phyloP scores from a whole-genome alignment of 1,140 invertebrate genomes.

The Drosophila malerkotliana region DNA sequence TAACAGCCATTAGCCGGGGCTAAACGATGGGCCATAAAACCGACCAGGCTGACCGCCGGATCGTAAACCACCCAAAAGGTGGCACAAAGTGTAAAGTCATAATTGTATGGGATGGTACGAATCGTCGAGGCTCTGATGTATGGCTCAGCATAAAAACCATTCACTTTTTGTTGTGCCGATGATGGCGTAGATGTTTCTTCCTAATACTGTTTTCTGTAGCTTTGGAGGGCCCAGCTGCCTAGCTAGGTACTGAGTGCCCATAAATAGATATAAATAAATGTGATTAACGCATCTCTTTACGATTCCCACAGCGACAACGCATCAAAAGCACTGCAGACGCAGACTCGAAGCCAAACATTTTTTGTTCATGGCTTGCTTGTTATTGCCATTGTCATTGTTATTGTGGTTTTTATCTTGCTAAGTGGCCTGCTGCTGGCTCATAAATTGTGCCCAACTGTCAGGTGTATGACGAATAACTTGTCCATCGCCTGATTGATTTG shows the following conservation, averaged over 20 bases:
- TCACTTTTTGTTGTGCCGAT: conserved; percentile 63
- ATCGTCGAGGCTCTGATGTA: conserved; percentile 31
- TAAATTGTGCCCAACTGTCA: conserved; percentile 72
- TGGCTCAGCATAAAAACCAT: conserved; percentile 76
- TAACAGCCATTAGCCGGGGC: conserved; percentile 35
- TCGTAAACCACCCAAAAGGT: conserved; percentile 72
- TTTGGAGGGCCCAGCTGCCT: conserved; percentile 31
- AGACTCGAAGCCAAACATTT: conserved; percentile 20
- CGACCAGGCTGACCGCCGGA: conserved; percentile 9
- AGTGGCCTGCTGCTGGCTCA: conserved; percentile 55
- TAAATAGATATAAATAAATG: conserved; percentile 71
- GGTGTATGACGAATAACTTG: conserved; percentile 65
- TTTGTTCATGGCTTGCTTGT: conserved; percentile 26
- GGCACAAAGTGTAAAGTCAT: conserved; percentile 63
- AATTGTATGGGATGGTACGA: conserved; percentile 48
- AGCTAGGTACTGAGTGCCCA: conserved; percentile 40
- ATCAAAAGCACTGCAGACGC: conserved; percentile 29
- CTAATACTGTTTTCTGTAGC: conserved; percentile 24
- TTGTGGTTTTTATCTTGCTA: conserved; percentile 39
- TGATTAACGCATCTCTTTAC: conserved; percentile 69
- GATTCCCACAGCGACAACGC: conserved; percentile 43
- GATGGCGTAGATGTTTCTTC: background rate
- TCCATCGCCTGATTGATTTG: conserved; percentile 67
- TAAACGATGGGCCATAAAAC: conserved; percentile 64
- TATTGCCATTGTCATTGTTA: conserved; percentile 29